Evolutionary conservation across 1,140 invertebrate species (phyloP).

Genomic region (Anagrus nilaparvatae): DNA sequence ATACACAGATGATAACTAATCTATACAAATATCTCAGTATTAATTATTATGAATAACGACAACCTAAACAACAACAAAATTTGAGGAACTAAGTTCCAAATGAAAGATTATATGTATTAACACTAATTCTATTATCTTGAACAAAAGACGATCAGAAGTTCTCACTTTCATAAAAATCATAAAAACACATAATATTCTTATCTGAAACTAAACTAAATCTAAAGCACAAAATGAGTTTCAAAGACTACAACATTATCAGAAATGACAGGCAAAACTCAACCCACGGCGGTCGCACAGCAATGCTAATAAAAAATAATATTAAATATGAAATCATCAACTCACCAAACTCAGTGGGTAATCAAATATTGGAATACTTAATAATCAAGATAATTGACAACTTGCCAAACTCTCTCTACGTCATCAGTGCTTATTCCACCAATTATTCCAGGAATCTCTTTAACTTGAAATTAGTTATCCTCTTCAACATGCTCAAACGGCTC

Average conservation of each 20-base stretch:
- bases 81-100: conserved; percentile 1
- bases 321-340: too few species aligned
- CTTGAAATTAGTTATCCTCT: too few species aligned
- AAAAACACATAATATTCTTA: conserved; percentile 7
- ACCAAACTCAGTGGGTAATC: too few species aligned
- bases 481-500: too few species aligned
- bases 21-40: not conserved
- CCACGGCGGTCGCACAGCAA: too few species aligned
- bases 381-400: too few species aligned
- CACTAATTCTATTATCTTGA: conserved; percentile 13
- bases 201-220: conserved; percentile 15
- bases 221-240: conserved; percentile 7
- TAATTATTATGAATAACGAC: not conserved
- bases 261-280: too few species aligned
- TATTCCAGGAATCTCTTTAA: too few species aligned
- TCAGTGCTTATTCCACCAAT: too few species aligned
- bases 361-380: too few species aligned
- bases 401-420: too few species aligned
- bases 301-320: too few species aligned
- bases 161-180: conserved; percentile 1
- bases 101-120: conserved; percentile 13
- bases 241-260: conserved; percentile 9
- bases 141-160: conserved; percentile 7
- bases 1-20: not conserved
- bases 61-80: not conserved